Base-by-base conservation (phyloP, 2,797 vertebrate species). In the Moxostoma hubbsi region DNA sequence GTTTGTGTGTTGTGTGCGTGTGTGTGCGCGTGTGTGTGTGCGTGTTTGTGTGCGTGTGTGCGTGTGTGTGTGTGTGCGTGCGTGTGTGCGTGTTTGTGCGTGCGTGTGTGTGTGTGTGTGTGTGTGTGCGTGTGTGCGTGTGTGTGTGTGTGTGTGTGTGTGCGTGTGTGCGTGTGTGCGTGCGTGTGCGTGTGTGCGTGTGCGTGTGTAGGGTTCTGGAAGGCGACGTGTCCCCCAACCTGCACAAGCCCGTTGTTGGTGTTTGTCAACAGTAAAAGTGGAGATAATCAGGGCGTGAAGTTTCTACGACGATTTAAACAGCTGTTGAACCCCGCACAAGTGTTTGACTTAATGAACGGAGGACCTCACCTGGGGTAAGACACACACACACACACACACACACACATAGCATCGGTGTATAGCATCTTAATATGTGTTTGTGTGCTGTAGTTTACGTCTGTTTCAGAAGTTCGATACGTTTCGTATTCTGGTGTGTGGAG, bases 401-500 rank as follows among this genome's bases (percentile, higher is more conserved):
- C n/a, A n/a, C n/a, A n/a, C n/a, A n/a, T n/a, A n/a, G n/a, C n/a
- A n/a, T n/a, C n/a, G n/a, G 49, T 75, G 9, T 18, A 18, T 18
- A 18, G 18, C 18, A 18, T 18, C 18, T 18, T 18, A 18, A 12
- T 66, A 16, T 57, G 11, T 66, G 12, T 79, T 61, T 75, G 71
- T 65, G 45, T 77, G 53, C 43, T 43, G 54, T 54, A 98, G 97
- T 77, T 92, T 99, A 85, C 94, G 97, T 53, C 88, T 99, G 77
- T 99, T 99, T 90, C 97, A 98, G 94, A 98, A 97, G 91, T 99
- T 99, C 43, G 96, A 98, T 83, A 99, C 97, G 0, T 98, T 99
- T 90, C 94, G 97, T 85, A 98, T 99, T 90, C 92, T 99, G 81
- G 97, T 98, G 64, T 99, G 97, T 67, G 97, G 97, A 68, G 97